Base-by-base conservation (phyloP, 53 echinoderm and acorn worm species). In the Patiria pectinifera region DNA sequence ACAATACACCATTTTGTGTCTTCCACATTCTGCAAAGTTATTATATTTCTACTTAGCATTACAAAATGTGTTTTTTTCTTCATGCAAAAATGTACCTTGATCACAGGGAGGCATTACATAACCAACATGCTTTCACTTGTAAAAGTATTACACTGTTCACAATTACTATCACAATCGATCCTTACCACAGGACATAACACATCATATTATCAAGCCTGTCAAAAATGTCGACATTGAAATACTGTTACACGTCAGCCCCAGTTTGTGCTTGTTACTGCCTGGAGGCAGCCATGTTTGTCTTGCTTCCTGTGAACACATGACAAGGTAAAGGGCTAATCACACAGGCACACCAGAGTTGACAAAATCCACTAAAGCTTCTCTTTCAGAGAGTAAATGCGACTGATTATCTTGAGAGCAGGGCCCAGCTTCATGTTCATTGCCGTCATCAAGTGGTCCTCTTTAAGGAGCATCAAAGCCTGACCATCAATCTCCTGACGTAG, bases 401-500 rank as follows among this genome's bases (percentile, higher is more conserved):
- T 96, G 78, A 96, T 96, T 9, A 99, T 99, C 80, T 99, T 99
- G 43, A 99, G 89, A 8, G 99, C 99, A 11, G 99, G 99, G 45
- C 99, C 99, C 23, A 99, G 93, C 80, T 99, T 99, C 99, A 99
- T 99, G 82, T 93, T 99, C 96, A 99, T 95, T 16, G 99, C 96
- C 0, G 95, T 97, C 99, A 99, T 99, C 84, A 99, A 80, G 61
- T 97, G 99, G 85, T 99, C 99, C 91, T 99, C 99, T 82, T 99
- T 99, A 22, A 99, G 91, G 4, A 99, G 91, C 94, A 99, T 95
- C 79, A 99, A 78, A n/a, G 99, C 99, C 84, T 99, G 99, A 23
- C 99, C 99, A 48, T 99, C 99, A 46, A 99, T 99, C 94, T 99
- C 99, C 91, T 99, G 99, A 0, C 96, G 91, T 6, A 91, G 91